Evolutionary conservation across 2,888 invertebrate species (phyloP).

Genomic region (Synergus itoensis): DNA sequence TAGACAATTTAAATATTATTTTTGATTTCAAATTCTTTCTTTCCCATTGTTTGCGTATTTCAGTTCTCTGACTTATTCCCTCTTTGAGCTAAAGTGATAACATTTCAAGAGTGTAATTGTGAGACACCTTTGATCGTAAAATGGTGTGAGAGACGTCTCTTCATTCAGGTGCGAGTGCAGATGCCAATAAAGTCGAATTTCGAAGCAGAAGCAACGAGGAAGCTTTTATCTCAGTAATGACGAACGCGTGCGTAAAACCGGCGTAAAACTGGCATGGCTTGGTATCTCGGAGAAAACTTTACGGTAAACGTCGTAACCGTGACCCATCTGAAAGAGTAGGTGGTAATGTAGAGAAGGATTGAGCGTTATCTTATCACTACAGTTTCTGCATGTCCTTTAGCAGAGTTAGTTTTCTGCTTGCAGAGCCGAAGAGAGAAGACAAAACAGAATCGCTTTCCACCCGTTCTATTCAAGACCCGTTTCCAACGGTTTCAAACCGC

Average conservation of each 20-base stretch:
- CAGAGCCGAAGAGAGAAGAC: background rate
- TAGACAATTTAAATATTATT: no score
- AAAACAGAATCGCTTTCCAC: background rate
- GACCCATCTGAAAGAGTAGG: slow-evolving; percentile 58
- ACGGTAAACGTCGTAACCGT: slow-evolving; percentile 50
- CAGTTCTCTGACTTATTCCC: no score
- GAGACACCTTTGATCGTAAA: background rate
- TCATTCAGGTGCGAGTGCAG: slow-evolving; percentile 16
- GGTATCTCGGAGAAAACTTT: slow-evolving; percentile 32
- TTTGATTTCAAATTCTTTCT: no score
- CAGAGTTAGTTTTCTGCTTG: background rate
- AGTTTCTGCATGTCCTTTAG: slow-evolving; percentile 38
- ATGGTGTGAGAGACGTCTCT: background rate
- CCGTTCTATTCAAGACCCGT: slow-evolving; percentile 28
- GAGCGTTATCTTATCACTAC: slow-evolving; percentile 66
- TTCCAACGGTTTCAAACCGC: slow-evolving; percentile 56
- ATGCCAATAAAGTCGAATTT: slow-evolving; percentile 32
- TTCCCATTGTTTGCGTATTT: no score
- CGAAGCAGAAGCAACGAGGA: slow-evolving; percentile 16
- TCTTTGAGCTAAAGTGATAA: no score
- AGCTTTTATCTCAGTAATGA: slow-evolving; percentile 46
- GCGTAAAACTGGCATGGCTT: slow-evolving; percentile 40
- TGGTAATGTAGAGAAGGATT: slow-evolving; percentile 61
- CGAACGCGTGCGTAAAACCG: slow-evolving; percentile 29
- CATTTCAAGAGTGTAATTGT: background rate